Evolutionary conservation across 2,888 invertebrate genomes (phyloP), one percentile per base, ranked within the genome.

Genomic region (Esperia sulphurella): DNA sequence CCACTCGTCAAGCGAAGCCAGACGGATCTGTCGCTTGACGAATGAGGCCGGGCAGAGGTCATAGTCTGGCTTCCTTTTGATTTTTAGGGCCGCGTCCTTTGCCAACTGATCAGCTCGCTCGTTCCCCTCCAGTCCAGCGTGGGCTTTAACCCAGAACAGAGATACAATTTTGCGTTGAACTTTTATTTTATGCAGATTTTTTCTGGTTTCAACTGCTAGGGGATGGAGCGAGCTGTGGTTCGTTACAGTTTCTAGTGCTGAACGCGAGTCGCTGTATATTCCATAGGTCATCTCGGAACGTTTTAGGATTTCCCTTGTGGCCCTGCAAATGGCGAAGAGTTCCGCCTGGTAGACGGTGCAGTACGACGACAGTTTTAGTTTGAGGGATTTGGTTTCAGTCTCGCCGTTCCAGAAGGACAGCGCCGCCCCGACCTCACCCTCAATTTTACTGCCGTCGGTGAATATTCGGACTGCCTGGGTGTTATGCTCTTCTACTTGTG

Each of bases 1-100:
- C 51, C 51, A 53, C 42, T 49, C 46, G 33, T 45, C 45, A 40
- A 50, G 35, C 40, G 50, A 14, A 0, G 28, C 44, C 31, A 0
- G 7, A 0, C 50, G 40, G 12, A 52, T 43, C 5, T 35, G 12
- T n/a, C 41, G 44, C 29, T 46, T 49, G 30, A 43, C 41, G 41
- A 38, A 45, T 3, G 45, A 49, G 3, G 41, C 41, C 41, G 41
- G 33, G 38, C 38, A 31, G 31, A 3, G 1, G n/a, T 38, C 38
- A 12, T 38, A 38, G 7, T 38, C 12, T 7, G 13, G 38, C 12
- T 10, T 12, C 12, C 9, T 38, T 12, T 38, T 38, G 12, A 3
- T 38, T 1, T 12, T 10, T 8, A 8, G 14, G 1, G 40, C 40
- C 14, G 40, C 40, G 4, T 40, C 14, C 40, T 40, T 40, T 14